A percentile compares a stretch with the other conserved stretches of the same genome.
phyloP scores from a whole-genome alignment of 2,888 invertebrate species.

The Archaeoteleia sp. region DNA sequence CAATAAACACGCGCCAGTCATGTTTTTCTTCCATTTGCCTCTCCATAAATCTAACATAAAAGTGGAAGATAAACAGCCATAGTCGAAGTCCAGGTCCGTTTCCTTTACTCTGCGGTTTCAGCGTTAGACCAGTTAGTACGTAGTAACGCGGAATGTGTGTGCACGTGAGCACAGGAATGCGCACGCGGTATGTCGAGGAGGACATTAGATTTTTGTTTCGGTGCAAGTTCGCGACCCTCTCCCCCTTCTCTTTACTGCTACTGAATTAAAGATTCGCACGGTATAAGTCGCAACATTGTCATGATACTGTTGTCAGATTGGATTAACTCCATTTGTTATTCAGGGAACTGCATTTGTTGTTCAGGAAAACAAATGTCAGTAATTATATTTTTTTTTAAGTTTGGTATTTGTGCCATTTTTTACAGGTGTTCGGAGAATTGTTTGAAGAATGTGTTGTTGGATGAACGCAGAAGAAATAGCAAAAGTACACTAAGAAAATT shows the following conservation, averaged over 20 bases:
- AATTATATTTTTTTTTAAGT: too few relatives aligned
- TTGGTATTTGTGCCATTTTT: too few relatives aligned
- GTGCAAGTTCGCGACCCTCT: slow-evolving; percentile 39
- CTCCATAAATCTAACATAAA: slow-evolving; percentile 72
- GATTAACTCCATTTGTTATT: too few relatives aligned
- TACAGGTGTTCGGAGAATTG: too few relatives aligned
- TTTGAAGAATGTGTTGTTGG: too few relatives aligned
- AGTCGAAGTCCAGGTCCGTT: slow-evolving; percentile 39
- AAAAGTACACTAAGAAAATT: too few relatives aligned
- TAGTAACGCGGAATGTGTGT: slow-evolving; percentile 26
- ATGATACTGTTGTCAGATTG: too few relatives aligned
- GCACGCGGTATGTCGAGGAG: slow-evolving; percentile 25
- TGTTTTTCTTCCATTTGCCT: slow-evolving; percentile 71
- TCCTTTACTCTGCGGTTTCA: slow-evolving; percentile 32
- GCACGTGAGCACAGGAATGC: slow-evolving; percentile 40
- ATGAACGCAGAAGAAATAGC: too few relatives aligned
- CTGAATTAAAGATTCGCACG: slow-evolving; percentile 34
- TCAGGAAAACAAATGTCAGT: too few relatives aligned
- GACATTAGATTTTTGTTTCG: slow-evolving; percentile 46
- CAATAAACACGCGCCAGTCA: slow-evolving; percentile 71
- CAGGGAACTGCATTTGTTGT: too few relatives aligned
- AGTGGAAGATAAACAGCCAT: slow-evolving; percentile 47
- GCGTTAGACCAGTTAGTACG: slow-evolving; percentile 34
- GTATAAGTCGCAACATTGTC: slow-evolving; percentile 2
- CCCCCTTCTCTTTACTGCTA: too few relatives aligned